Percentiles rank a stretch among this genome's conserved stretches.
phyloP scores from a whole-genome alignment of 2,113 vertebrate species.

The Lampris incognitus region DNA sequence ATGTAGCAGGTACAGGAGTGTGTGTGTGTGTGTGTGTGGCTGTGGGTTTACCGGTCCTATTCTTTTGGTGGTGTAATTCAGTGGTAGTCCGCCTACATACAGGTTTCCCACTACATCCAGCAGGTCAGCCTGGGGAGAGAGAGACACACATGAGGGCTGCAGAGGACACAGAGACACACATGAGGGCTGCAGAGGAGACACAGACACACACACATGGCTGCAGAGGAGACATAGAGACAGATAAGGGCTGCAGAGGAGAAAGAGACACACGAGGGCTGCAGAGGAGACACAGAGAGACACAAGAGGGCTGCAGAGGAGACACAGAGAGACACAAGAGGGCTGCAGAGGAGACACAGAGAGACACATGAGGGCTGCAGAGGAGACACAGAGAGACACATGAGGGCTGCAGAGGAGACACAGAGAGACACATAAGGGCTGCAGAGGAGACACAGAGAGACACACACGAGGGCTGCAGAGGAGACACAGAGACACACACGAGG shows the following conservation, averaged over 20 bases:
- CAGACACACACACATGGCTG: background rate
- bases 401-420: too few species aligned
- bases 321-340: too few species aligned
- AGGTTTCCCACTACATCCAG: conserved; percentile 94
- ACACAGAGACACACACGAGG: too few species aligned
- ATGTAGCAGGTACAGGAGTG: background rate
- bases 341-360: too few species aligned
- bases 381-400: too few species aligned
- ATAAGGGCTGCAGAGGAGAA: conserved; percentile 26
- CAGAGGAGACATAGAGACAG: conserved; percentile 66
- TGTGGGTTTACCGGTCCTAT: conserved; percentile 89
- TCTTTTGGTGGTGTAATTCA: conserved; percentile 92
- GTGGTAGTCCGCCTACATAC: conserved; percentile 92
- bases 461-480: too few species aligned
- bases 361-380: too few species aligned
- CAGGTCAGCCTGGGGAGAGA: conserved; percentile 84
- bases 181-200: background rate
- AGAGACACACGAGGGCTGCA: background rate
- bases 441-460: too few species aligned
- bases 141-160: background rate
- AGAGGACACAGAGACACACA: background rate
- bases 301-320: too few species aligned
- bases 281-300: too few species aligned
- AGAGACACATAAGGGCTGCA: too few species aligned
- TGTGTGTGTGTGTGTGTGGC: conserved; percentile 4